Evolutionary conservation across 2,888 invertebrate genomes (phyloP).

Genomic region (Invenusta paracnida): DNA sequence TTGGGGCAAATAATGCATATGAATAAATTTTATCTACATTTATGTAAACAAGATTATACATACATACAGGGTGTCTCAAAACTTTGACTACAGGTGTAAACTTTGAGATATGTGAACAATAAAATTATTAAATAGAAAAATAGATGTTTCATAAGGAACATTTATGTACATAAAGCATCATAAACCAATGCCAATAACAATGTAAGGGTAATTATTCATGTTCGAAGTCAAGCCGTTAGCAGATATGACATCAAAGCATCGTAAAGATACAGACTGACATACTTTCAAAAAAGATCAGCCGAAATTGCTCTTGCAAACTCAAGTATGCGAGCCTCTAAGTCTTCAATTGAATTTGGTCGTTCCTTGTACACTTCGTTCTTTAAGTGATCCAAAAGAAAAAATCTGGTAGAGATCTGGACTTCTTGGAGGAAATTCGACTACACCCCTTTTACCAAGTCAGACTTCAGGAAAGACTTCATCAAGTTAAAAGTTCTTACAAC

Average conservation of each 20-base stretch:
- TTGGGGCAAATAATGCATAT: too few species aligned
- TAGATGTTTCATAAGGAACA: not conserved
- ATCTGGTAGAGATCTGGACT: not conserved
- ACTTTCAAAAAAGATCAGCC: not conserved
- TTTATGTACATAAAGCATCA: not conserved
- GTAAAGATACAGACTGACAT: conserved; percentile 5
- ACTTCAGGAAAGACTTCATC: not conserved
- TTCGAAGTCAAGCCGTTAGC: not conserved
- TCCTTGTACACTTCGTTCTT: not conserved
- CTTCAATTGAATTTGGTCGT: conserved; percentile 4
- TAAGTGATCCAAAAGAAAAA: not conserved
- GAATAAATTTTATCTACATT: too few species aligned
- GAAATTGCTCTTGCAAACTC: not conserved
- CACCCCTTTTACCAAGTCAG: not conserved
- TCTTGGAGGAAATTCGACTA: not conserved
- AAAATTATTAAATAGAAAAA: not conserved
- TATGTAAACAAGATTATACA: too few species aligned
- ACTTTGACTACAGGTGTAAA: not conserved
- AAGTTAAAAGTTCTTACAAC: not conserved
- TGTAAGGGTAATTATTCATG: not conserved
- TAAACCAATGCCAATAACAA: not conserved
- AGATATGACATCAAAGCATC: not conserved
- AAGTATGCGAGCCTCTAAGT: not conserved
- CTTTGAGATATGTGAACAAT: not conserved
- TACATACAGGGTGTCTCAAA: not conserved